Evolutionary conservation across 2,113 vertebrate species (phyloP).

Genomic region (Myanophis thanlyinensis): DNA sequence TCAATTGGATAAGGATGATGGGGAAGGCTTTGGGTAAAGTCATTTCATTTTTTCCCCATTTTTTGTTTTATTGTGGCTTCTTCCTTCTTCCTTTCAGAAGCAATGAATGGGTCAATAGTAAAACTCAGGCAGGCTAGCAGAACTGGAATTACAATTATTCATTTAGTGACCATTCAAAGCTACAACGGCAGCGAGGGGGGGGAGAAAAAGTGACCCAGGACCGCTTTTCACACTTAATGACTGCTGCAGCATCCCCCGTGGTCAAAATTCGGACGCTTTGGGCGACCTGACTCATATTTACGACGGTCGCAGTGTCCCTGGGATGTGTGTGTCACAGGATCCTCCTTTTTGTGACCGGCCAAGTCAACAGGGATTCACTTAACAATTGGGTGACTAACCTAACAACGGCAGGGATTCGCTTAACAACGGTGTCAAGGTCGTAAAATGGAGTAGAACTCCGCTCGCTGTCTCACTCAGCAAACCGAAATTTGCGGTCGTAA

Average conservation of each 20-base stretch:
- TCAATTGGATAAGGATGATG: not conserved
- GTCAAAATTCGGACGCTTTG: not conserved
- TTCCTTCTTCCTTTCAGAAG: not conserved
- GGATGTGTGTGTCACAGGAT: not conserved
- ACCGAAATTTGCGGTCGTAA: not conserved
- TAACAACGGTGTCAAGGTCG: not conserved
- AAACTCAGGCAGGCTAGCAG: not conserved
- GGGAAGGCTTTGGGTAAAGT: not conserved
- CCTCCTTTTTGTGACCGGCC: not conserved
- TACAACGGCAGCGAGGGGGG: not conserved
- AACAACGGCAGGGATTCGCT: not conserved
- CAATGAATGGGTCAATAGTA: not conserved
- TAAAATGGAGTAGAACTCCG: not conserved
- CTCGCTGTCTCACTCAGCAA: not conserved
- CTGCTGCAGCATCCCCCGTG: not conserved
- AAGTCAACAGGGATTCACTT: not conserved
- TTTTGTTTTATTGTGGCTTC: not conserved
- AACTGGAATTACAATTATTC: too few relatives aligned
- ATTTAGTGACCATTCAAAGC: not conserved
- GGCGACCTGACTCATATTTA: not conserved
- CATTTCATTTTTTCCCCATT: not conserved
- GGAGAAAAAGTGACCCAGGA: not conserved
- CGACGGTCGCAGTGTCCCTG: not conserved
- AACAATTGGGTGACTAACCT: not conserved
- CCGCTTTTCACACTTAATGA: not conserved